Percentiles rank a stretch among this genome's conserved stretches.
These are phyloP conservation scores for Calameuta pallipes DNA, from an alignment of 2,888 invertebrate species.

Conservation along the genomic window DNA sequence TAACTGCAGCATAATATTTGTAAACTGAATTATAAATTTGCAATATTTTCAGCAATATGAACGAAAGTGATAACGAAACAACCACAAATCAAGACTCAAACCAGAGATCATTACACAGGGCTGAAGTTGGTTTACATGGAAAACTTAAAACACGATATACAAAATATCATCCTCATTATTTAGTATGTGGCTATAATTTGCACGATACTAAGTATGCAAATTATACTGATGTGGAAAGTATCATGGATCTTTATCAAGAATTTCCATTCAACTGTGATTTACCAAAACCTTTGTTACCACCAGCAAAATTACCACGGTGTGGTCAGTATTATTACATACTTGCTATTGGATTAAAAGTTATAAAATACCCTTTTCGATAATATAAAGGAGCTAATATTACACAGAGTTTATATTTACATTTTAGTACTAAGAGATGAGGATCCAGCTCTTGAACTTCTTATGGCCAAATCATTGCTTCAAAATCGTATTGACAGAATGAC, in stretches of 20 bases:
- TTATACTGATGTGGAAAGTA: constrained; percentile 36
- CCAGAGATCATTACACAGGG: constrained; percentile 21
- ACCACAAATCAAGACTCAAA: too few species aligned
- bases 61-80: too few species aligned
- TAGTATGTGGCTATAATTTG: constrained; percentile 49
- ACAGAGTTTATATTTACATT: constrained; percentile 6
- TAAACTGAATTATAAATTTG: too few species aligned
- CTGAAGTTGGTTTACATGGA: constrained; percentile 33
- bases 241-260: constrained; percentile 40
- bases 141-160: too few species aligned
- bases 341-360: background rate
- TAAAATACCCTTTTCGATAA: background rate
- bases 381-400: too few species aligned
- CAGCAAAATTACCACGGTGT: constrained; percentile 44
- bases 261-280: constrained; percentile 56
- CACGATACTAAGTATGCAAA: constrained; percentile 35
- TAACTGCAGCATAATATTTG: too few species aligned
- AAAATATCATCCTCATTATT: constrained; percentile 38
- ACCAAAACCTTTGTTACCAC: constrained; percentile 59
- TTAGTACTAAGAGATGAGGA: constrained; percentile 50
- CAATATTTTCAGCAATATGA: too few species aligned
- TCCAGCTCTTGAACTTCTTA: constrained; percentile 49
- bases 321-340: constrained; percentile 33
- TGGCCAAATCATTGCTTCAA: constrained; percentile 45
- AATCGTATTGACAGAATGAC: constrained; percentile 47